These are phyloP conservation scores for Typhlomys cinereus DNA, from an alignment of 2,113 vertebrate genomes.

Conservation along the genomic window DNA sequence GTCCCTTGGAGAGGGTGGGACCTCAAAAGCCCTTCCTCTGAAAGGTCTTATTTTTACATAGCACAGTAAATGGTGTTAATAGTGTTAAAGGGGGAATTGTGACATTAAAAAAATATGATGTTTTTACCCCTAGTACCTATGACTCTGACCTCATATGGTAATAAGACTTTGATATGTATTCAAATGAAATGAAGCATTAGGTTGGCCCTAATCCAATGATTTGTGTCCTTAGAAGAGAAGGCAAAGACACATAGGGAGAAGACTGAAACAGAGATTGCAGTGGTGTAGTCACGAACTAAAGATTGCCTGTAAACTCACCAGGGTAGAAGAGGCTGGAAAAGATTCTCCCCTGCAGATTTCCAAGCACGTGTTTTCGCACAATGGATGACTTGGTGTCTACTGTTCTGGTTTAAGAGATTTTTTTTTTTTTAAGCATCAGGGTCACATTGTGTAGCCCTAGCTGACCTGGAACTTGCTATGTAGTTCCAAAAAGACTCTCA, in stretches of 20 bases:
- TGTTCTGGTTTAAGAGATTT: conserved; percentile 35
- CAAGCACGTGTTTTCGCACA: background rate
- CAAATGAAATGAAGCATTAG: conserved; percentile 46
- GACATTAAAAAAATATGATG: background rate
- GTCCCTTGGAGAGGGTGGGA: background rate
- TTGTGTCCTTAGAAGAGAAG: conserved; percentile 9
- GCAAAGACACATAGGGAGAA: background rate
- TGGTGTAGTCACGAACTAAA: background rate
- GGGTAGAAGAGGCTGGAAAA: background rate
- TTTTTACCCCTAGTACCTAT: background rate
- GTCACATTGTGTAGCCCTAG: background rate
- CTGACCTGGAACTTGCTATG: background rate
- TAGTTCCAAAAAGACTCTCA: background rate
- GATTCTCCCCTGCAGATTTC: conserved; percentile 8
- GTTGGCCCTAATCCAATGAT: conserved; percentile 26
- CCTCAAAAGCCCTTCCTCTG: background rate
- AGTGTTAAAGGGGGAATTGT: background rate
- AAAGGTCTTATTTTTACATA: no score
- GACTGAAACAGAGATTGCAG: conserved; percentile 30
- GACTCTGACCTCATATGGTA: conserved; percentile 34
- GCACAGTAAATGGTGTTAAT: conserved; percentile 51
- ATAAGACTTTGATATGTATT: conserved; percentile 24
- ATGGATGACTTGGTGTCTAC: background rate
- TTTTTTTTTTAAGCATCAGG: background rate
- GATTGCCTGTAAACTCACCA: conserved; percentile 37